Evolutionary conservation across 1,140 invertebrate genomes (phyloP), one percentile per base, ranked within the genome.

Genomic region (Papilio dardanus): DNA sequence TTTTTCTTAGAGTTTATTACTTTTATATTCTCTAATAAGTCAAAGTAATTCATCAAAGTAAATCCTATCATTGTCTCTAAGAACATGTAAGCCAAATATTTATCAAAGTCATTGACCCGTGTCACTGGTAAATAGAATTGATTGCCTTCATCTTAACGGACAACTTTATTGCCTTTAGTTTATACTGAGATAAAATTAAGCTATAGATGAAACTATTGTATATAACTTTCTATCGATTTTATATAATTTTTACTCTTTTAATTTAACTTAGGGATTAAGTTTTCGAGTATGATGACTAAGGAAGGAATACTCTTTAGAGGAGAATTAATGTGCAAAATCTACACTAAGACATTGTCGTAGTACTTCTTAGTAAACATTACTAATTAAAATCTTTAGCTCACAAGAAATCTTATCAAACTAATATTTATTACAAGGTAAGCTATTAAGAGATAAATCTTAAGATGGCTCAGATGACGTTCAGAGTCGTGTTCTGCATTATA

Each of bases 391-490:
- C 12, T 14, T 30, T 24, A 24, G 12, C 14, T 3, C 3, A 12
- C 30, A 62, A 14, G 12, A 62, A 28, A 62, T 28, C 3, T 3
- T 12, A 28, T 28, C 54, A 62, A 30, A 62, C 10, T 62, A 28
- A 62, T 28, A 62, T 50, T 50, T 50, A 50, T 62, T 62, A 28
- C 10, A 62, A 62, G 12, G 21, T 28, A 30, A 62, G 3, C 54
- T 28, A 62, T 28, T 62, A 62, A 62, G 54, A 62, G 12, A 28
- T 28, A 62, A 62, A 62, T 62, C 54, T 62, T 0, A 28, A 4
- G 50, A 28, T 14, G 24, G 21, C 24, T 62, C 12, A 62, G 54
- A 62, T 62, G 54, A 62, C 54, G 54, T 62, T 62, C 30, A 62
- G 5, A 62, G 12, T 62, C 54, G 54, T 62, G 54, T 28, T 28